A percentile compares a stretch with the other conserved stretches of the same genome.
Conservation (phyloP, 2,888 invertebrate genomes). For the Drosophila anceps region DNA sequence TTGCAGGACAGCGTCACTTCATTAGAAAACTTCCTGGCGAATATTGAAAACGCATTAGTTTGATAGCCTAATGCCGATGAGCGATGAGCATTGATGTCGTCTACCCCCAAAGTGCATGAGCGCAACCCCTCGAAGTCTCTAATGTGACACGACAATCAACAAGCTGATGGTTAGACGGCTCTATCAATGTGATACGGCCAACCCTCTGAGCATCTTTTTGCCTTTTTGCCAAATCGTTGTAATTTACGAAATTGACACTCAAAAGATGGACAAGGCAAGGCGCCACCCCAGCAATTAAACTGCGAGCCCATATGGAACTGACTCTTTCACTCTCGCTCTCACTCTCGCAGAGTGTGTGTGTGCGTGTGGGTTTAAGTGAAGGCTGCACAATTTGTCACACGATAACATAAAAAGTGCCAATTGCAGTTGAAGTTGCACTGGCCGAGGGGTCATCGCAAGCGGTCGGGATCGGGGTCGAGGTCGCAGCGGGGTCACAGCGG, state of each 20-base stretch:
- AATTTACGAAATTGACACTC: slow-evolving; percentile 81
- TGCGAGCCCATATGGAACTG: slow-evolving; percentile 65
- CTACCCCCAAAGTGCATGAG: slow-evolving; percentile 31
- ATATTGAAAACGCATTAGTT: slow-evolving; percentile 72
- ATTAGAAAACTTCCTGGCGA: slow-evolving; percentile 65
- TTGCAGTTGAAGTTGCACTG: slow-evolving; percentile 60
- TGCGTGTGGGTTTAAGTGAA: slow-evolving; percentile 31
- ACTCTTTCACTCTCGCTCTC: neutral
- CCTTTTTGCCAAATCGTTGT: slow-evolving; percentile 72
- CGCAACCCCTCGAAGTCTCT: slow-evolving; percentile 37
- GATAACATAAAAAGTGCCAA: slow-evolving; percentile 76
- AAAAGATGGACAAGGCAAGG: slow-evolving; percentile 57
- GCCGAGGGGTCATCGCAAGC: slow-evolving; percentile 29
- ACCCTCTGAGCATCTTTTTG: slow-evolving; percentile 14
- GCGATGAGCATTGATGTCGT: neutral
- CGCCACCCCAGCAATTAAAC: slow-evolving; percentile 73
- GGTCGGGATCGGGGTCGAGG: too few relatives aligned
- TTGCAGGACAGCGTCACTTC: slow-evolving; percentile 15
- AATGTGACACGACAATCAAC: slow-evolving; percentile 57
- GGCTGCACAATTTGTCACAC: slow-evolving; percentile 74
- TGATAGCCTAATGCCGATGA: slow-evolving; percentile 62
- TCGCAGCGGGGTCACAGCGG: slow-evolving; percentile 40
- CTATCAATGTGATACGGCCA: slow-evolving; percentile 6
- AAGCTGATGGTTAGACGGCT: slow-evolving; percentile 24
- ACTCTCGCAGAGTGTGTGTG: too few relatives aligned